phyloP scores from a whole-genome alignment of 53 echinoderm and acorn worm species.

The Temnopleurus reevesii region DNA sequence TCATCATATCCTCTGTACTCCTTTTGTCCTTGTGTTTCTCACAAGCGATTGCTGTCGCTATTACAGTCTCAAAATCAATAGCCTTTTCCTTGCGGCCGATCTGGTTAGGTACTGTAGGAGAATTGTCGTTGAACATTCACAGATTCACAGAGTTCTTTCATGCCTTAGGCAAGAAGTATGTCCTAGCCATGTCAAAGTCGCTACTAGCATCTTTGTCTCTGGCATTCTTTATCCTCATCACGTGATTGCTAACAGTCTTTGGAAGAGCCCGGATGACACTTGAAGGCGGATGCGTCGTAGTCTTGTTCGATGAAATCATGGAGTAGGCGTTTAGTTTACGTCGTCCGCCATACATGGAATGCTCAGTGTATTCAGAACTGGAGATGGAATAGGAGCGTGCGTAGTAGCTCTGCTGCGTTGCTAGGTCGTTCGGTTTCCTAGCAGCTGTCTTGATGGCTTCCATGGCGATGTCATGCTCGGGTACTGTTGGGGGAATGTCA shows the following conservation, averaged over 20 bases:
- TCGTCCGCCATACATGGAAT: slow-evolving; percentile 10
- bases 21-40: background rate
- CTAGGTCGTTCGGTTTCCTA: slow-evolving; percentile 34
- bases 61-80: background rate
- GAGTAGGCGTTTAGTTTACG: background rate
- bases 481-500: slow-evolving; percentile 48
- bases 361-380: slow-evolving; percentile 45
- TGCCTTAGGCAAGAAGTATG: slow-evolving; percentile 72
- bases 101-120: background rate
- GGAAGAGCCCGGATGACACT: slow-evolving; percentile 74
- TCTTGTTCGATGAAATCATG: slow-evolving; percentile 38
- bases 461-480: slow-evolving; percentile 60
- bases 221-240: slow-evolving; percentile 78
- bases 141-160: background rate
- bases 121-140: background rate
- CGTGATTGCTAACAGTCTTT: slow-evolving; percentile 72
- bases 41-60: background rate
- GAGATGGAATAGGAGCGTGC: slow-evolving; percentile 64
- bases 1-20: background rate
- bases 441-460: slow-evolving; percentile 45
- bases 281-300: slow-evolving; percentile 69
- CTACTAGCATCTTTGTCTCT: slow-evolving; percentile 78
- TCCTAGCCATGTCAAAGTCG: slow-evolving; percentile 84
- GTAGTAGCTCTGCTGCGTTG: slow-evolving; percentile 50
- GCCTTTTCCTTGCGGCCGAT: background rate